These are phyloP conservation scores for Aplodontia rufa DNA, from an alignment of 2,113 vertebrate genomes.

Conservation along the genomic window DNA sequence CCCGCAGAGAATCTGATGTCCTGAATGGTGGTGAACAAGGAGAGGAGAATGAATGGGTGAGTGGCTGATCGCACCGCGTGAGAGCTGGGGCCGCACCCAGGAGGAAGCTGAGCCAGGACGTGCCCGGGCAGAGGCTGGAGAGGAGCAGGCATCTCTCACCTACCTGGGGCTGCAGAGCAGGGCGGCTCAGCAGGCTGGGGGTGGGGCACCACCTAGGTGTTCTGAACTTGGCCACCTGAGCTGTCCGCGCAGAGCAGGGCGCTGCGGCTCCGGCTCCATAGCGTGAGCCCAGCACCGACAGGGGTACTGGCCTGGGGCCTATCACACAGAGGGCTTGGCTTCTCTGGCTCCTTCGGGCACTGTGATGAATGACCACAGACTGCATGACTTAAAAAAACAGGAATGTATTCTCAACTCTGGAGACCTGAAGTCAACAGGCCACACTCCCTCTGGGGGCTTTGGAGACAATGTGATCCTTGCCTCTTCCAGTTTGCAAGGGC, in stretches of 20 bases:
- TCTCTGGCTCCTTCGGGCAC: not conserved
- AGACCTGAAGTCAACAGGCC: not conserved
- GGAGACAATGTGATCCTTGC: not conserved
- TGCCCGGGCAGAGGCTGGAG: not conserved
- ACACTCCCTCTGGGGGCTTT: fast-evolving
- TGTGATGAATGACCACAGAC: not conserved
- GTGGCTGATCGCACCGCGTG: fast-evolving
- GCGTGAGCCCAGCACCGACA: no score
- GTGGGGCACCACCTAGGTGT: not conserved
- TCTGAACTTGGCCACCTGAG: no score
- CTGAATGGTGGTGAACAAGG: not conserved
- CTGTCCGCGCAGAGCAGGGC: no score
- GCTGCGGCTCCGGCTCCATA: no score
- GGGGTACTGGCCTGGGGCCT: no score
- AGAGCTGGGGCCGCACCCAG: not conserved
- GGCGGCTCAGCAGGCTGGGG: no score
- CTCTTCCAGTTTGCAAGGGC: not conserved
- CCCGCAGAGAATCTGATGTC: no score
- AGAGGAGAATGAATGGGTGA: not conserved
- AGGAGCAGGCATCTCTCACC: not conserved
- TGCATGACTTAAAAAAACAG: not conserved
- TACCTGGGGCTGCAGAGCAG: not conserved
- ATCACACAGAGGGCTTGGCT: not conserved
- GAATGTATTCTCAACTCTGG: not conserved
- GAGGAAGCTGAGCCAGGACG: not conserved